Evolutionary conservation across 2,888 invertebrate species (phyloP), one percentile per base, ranked within the genome.

Genomic region (Cinara cedri): DNA sequence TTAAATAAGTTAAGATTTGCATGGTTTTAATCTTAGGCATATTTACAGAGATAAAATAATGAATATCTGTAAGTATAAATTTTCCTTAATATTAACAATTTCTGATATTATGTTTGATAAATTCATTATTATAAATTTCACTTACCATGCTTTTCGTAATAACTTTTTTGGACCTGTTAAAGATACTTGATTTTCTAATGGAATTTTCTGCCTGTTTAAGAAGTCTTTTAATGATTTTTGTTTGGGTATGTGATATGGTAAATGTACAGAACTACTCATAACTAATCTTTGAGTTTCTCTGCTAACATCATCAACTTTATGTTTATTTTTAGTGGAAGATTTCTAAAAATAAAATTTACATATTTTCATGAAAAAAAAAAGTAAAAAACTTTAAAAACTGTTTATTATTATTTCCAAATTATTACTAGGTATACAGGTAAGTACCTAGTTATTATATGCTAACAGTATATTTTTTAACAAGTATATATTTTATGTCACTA

Each of bases 201-300:
- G 84, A 57, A 86, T 85, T 82, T 85, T 85, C 10, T 87, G 86
- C 82, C 88, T 86, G 62, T 87, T 87, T 83, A 94, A 88, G 84
- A 96, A 95, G 84, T 95, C 96, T 84, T 92, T 90, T 0, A 96
- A 86, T 0, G 91, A 90, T 76, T 92, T 88, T 55, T 92, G 91
- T 84, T 92, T 93, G 1, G 96, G 95, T 84, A 90, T 90, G 85
- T 96, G 96, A 85, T 96, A 96, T 0, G 96, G 96, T 54, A 97
- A 86, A 57, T 90, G 90, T 13, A 95, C 88, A 81, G 90, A 87
- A 21, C 90, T 90, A 85, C 95, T 93, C 83, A 96, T 88, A 13
- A 93, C 85, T 87, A 94, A 88, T 78, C 95, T 88, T 85, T 96
- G 95, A 0, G 93, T 92, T 86, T 94, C 95, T 85, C 94, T 93